Evolutionary conservation across 2,797 vertebrate species (phyloP).

Genomic region (Dendrocincla tyrannina): DNA sequence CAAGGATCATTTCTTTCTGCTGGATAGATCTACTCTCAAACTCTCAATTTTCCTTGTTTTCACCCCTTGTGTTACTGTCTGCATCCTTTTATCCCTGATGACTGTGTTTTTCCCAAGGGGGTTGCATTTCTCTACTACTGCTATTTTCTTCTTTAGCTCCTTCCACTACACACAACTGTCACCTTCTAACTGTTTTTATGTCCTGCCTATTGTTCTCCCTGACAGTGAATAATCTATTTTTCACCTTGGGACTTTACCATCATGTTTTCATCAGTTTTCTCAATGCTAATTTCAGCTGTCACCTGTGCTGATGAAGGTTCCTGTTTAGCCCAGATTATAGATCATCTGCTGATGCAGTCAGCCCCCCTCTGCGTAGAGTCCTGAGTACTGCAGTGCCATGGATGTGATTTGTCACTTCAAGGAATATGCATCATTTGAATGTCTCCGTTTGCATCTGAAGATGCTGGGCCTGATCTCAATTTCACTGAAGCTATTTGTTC

Average conservation of each 20-base stretch:
- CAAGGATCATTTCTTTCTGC: background rate
- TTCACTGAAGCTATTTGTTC: background rate
- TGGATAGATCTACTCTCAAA: background rate
- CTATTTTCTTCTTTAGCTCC: constrained; percentile 30
- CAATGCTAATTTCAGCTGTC: constrained; percentile 68
- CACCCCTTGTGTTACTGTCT: background rate
- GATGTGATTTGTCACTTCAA: constrained; percentile 14
- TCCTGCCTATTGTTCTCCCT: constrained; percentile 63
- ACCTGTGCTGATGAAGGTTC: constrained; percentile 54
- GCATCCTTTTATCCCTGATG: constrained; percentile 8
- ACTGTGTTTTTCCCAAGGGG: constrained; percentile 18
- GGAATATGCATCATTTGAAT: background rate
- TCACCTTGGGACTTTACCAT: constrained; percentile 13
- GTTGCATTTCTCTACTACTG: background rate
- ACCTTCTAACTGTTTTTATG: constrained; percentile 36
- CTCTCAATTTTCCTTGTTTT: background rate
- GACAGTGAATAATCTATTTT: constrained; percentile 73
- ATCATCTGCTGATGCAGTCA: constrained; percentile 19
- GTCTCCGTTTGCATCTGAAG: constrained; percentile 1
- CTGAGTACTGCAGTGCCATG: background rate
- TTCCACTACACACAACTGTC: background rate
- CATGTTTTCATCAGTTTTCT: constrained; percentile 59
- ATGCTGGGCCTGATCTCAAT: background rate
- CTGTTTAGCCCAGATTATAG: constrained; percentile 43
- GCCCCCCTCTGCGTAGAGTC: constrained; percentile 9